These are phyloP conservation scores for Ryuthela nishihirai DNA, from an alignment of 2,888 invertebrate species.

Conservation along the genomic window DNA sequence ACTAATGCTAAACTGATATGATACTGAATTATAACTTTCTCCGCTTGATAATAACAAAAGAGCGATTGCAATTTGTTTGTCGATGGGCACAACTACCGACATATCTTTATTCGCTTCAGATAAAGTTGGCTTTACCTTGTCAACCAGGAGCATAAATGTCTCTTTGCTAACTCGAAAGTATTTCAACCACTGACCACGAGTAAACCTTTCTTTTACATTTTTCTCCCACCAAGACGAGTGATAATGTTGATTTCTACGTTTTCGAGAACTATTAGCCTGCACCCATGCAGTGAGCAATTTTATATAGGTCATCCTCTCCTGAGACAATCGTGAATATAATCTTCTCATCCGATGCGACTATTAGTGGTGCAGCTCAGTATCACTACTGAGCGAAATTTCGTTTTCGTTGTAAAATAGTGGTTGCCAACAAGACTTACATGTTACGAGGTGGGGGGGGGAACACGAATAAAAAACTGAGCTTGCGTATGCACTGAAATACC, in stretches of 20 bases:
- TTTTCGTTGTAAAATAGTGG: too few species aligned
- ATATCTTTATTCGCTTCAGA: background rate
- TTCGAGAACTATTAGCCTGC: too few species aligned
- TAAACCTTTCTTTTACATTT: slow-evolving; percentile 1
- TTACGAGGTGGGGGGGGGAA: too few species aligned
- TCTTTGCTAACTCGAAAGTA: slow-evolving; percentile 11
- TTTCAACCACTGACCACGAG: slow-evolving; percentile 10
- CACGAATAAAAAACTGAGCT: too few species aligned
- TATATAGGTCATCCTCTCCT: too few species aligned
- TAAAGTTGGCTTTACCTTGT: background rate
- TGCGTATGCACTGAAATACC: too few species aligned
- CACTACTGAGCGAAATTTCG: too few species aligned
- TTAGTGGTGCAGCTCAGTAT: too few species aligned
- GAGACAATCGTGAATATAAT: too few species aligned
- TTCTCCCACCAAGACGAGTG: slow-evolving; percentile 6
- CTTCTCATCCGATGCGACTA: too few species aligned
- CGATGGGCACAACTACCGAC: slow-evolving; percentile 2
- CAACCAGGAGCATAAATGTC: slow-evolving; percentile 7
- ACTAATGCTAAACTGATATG: slow-evolving; percentile 1
- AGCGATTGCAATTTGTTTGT: slow-evolving; percentile 13
- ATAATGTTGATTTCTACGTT: background rate
- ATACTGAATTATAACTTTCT: slow-evolving; percentile 6
- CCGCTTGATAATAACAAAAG: slow-evolving; percentile 11
- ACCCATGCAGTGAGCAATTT: too few species aligned
- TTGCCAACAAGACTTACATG: too few species aligned